Evolutionary conservation across 2,113 vertebrate species (phyloP).

Genomic region (Indicator maculatus): DNA sequence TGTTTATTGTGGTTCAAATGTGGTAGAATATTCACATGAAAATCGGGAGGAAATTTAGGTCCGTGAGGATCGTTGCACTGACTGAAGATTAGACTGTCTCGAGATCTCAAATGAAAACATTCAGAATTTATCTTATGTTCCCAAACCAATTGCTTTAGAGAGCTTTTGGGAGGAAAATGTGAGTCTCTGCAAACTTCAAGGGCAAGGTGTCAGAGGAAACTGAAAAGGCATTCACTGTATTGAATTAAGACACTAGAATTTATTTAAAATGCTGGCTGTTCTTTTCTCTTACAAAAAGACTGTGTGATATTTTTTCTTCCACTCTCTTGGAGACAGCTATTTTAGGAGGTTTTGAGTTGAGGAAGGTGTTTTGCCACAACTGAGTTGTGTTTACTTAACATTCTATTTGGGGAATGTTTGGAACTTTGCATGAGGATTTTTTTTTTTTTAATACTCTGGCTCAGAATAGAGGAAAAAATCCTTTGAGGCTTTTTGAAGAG

Average conservation of each 20-base stretch:
- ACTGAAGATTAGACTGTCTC: background rate
- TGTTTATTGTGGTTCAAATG: background rate
- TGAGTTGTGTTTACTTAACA: background rate
- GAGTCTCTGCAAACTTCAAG: background rate
- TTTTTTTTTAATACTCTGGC: background rate
- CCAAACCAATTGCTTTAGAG: background rate
- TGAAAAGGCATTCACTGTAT: background rate
- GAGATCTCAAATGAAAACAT: background rate
- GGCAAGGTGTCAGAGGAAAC: background rate
- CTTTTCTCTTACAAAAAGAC: background rate
- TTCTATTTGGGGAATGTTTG: background rate
- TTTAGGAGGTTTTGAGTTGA: slow-evolving; percentile 4
- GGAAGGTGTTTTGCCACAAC: background rate
- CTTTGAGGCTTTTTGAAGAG: background rate
- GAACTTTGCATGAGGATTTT: background rate
- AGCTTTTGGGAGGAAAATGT: background rate
- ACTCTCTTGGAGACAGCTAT: background rate
- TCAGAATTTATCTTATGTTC: background rate
- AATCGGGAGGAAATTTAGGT: background rate
- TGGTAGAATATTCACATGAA: background rate
- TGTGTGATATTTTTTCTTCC: background rate
- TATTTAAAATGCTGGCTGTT: background rate
- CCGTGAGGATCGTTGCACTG: background rate
- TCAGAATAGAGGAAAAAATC: background rate
- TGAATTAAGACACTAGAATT: background rate